Evolutionary conservation across 2,113 vertebrate genomes (phyloP), one percentile per base, ranked within the genome.

Genomic region (Pterocles burchelli): DNA sequence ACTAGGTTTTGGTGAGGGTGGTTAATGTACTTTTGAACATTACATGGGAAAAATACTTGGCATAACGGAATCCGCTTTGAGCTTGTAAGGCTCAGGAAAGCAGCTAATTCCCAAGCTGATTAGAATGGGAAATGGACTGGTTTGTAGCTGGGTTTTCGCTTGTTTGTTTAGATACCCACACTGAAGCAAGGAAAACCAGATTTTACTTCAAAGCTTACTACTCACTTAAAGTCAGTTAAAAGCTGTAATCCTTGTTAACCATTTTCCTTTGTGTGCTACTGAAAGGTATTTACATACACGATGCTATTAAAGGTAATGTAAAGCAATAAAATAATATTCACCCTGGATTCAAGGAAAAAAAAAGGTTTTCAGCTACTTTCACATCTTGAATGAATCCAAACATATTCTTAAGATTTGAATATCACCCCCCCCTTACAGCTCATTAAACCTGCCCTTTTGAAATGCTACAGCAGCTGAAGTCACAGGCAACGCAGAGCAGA

Each of bases 361-460:
- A 38, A 9, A 45, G 2, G 2, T 36, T 36, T 84, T 54, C 45
- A 70, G 17, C 29, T 73, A 38, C 7, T n/a, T 88, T 70, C 59
- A 85, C 49, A 26, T 68, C 34, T 68, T 61, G 29, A 62, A 54
- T 70, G 36, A 86, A 77, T 71, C 70, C 87, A 81, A 87, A 33
- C 2, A 13, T 51, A 74, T 71, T 86, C 55, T 61, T 43, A 38
- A 55, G 34, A 68, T 79, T 20, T 66, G 33, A 80, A 66, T 65
- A 72, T 19, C 3, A 6, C 11, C 25, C 10, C 3, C 22, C 10
- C 19, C 29, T 43, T 24, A 15, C 11, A 85, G 61, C 48, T 89
- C 85, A 61, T 82, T 91, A 91, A 86, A 52, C 34, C 33, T 89
- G 89, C 38, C 70, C 90, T 94, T 96, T 89, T 8, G 43, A 91